Evolutionary conservation across 2,113 vertebrate species (phyloP), one percentile per base, ranked within the genome.

Genomic region (Nibea albiflora): DNA sequence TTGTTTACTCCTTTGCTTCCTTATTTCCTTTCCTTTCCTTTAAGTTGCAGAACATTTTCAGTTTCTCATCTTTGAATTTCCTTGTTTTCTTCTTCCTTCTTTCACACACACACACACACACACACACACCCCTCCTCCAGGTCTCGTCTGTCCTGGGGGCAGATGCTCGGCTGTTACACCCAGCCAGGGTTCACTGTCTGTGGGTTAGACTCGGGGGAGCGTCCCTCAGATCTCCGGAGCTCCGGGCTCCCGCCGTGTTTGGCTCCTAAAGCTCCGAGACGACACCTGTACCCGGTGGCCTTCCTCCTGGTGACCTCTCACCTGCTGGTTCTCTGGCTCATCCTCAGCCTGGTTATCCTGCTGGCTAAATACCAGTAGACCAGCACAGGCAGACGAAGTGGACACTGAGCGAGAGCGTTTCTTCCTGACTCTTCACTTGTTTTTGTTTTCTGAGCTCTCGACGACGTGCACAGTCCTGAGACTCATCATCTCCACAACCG

Each of bases 271-370:
- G 76, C 82, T 10, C 89, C 91, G 56, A 65, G 88, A 35, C 95
- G 96, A 62, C 98, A 98, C 96, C 96, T 98, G 96, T 99, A 98
- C 88, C 98, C 98, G 44, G 97, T 99, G 92, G 97, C 96, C 92
- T 94, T 99, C 91, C 96, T 99, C 57, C 96, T 99, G 93, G 98
- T 99, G 95, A 97, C 97, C 93, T 98, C 98, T 35, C 98, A 99
- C 90, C 95, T 99, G 87, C 95, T 99, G 92, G 98, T 99, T 20
- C 95, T 99, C 82, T 99, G 98, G 98, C 97, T 99, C 90, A 98
- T 99, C 93, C 90, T 99, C 95, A 99, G 98, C 96, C 95, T 98
- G 83, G 96, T 98, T 22, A 92, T 98, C 85, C 94, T 98, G 88
- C 95, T 98, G 94, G 96, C 95, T 90, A 97, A 96, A 95, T 97